A percentile compares a stretch with the other conserved stretches of the same genome.
phyloP scores from a whole-genome alignment of 2,113 vertebrate genomes.

The Rhegmatorhina hoffmannsi region DNA sequence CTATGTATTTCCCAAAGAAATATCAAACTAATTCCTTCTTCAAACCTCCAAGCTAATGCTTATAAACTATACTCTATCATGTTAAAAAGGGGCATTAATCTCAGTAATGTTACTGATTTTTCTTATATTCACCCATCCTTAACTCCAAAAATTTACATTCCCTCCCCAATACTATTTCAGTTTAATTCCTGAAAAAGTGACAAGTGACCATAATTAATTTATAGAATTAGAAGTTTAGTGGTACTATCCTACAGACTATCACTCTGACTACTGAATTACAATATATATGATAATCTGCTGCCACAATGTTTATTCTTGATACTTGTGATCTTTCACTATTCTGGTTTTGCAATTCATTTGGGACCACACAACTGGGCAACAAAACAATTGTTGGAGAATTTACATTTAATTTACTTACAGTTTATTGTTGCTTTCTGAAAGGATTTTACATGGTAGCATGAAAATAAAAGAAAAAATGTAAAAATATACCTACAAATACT shows the following conservation, averaged over 20 bases:
- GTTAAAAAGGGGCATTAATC: neutral
- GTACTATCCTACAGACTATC: neutral
- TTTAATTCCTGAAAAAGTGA: neutral
- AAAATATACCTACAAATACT: slow-evolving; percentile 50
- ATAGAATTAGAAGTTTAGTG: neutral
- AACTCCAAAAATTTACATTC: neutral
- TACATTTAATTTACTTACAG: slow-evolving; percentile 72
- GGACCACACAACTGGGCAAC: neutral
- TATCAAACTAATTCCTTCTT: neutral
- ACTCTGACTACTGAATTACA: neutral
- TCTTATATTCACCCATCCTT: neutral
- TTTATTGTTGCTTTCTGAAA: slow-evolving; percentile 73
- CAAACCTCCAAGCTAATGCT: neutral
- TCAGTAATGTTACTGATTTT: neutral
- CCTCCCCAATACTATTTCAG: neutral
- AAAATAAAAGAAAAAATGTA: slow-evolving; percentile 69
- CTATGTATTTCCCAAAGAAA: neutral
- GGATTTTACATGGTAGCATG: slow-evolving; percentile 74
- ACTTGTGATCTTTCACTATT: neutral
- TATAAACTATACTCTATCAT: neutral
- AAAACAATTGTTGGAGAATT: slow-evolving; percentile 18
- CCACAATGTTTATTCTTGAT: neutral
- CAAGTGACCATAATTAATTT: neutral
- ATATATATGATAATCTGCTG: neutral
- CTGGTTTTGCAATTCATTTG: neutral